A percentile compares a stretch with the other conserved stretches of the same genome.
Evolutionary conservation across 2,888 invertebrate species (phyloP).

Genomic region (Homarus gammarus): DNA sequence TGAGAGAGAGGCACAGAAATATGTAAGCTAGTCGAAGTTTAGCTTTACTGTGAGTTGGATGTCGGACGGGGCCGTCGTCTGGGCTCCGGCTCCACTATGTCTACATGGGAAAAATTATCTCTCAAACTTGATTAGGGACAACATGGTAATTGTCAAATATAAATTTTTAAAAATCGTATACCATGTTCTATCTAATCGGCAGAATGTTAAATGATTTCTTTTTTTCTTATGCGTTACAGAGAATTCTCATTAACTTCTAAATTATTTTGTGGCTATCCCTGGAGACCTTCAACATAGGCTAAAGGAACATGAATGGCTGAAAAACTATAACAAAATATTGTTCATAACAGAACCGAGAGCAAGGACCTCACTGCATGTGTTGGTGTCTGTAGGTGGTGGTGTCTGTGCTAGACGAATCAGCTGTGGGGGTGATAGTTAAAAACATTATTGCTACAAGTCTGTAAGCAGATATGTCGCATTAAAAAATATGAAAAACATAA

Average conservation of each 20-base stretch:
- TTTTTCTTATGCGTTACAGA: slow-evolving; percentile 26
- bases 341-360: slow-evolving; percentile 33
- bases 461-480: slow-evolving; percentile 33
- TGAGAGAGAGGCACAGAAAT: slow-evolving; percentile 73
- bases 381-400: slow-evolving; percentile 28
- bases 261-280: slow-evolving; percentile 33
- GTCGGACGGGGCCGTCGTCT: slow-evolving; percentile 20
- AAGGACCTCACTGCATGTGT: slow-evolving; percentile 39
- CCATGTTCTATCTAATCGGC: slow-evolving; percentile 36
- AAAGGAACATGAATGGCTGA: slow-evolving; percentile 34
- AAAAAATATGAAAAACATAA: slow-evolving; percentile 34
- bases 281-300: slow-evolving; percentile 23
- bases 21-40: slow-evolving; percentile 65
- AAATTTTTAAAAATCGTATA: slow-evolving; percentile 34
- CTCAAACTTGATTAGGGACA: slow-evolving; percentile 45
- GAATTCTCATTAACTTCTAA: slow-evolving; percentile 16
- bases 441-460: slow-evolving; percentile 54
- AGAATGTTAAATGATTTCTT: not conserved
- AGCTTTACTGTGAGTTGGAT: slow-evolving; percentile 62
- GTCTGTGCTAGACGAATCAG: slow-evolving; percentile 17
- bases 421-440: slow-evolving; percentile 9
- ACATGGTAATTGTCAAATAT: slow-evolving; percentile 35
- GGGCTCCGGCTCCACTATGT: slow-evolving; percentile 34
- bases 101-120: slow-evolving; percentile 36
- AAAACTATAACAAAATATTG: slow-evolving; percentile 27